Conservation (phyloP, 1,140 invertebrate genomes). For the Lepidurus couesii region DNA sequence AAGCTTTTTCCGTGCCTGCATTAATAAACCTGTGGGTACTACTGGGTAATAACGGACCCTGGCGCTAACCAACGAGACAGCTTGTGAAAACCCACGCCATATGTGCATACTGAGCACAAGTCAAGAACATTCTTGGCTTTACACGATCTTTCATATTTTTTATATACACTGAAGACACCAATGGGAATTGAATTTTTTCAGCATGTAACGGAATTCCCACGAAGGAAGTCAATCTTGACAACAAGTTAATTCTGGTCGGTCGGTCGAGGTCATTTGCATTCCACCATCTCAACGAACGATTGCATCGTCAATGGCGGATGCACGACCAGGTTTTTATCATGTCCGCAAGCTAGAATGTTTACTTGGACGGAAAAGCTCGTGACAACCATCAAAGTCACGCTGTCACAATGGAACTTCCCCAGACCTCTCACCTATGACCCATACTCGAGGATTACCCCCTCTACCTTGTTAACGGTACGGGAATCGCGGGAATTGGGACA, state of each 20-base stretch:
- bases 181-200: background rate
- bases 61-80: background rate
- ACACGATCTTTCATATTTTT: too few relatives aligned
- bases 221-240: background rate
- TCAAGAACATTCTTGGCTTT: background rate
- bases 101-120: background rate
- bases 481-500: background rate
- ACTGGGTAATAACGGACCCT: background rate
- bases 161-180: too few relatives aligned
- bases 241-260: background rate
- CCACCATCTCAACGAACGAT: background rate
- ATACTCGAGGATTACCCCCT: background rate
- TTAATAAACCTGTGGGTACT: background rate
- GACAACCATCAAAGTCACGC: too few relatives aligned
- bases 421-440: too few relatives aligned
- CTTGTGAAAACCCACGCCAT: background rate
- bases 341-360: background rate
- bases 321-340: background rate
- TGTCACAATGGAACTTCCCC: too few relatives aligned
- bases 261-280: conserved; percentile 3
- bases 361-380: too few relatives aligned
- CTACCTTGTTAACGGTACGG: background rate
- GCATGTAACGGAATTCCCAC: background rate
- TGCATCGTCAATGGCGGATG: background rate
- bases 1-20: background rate